These are phyloP conservation scores for Trematocara nigrifrons DNA, from an alignment of 2,113 vertebrate genomes.

Conservation along the genomic window DNA sequence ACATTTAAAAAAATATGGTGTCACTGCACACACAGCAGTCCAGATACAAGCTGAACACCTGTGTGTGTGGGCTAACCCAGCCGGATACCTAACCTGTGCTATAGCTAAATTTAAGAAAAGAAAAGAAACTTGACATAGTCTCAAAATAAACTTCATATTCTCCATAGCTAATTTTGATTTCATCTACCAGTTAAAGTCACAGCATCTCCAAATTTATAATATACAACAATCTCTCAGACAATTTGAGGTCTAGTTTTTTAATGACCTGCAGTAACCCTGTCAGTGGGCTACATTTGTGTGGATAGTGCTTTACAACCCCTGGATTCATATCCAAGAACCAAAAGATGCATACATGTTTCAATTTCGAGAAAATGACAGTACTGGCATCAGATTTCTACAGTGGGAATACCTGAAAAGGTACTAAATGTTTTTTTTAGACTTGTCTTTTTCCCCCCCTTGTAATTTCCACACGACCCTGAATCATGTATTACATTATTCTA, in stretches of 20 bases:
- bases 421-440: neutral
- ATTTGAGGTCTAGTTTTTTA: neutral
- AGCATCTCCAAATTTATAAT: neutral
- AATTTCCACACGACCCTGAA: neutral
- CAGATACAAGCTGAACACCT: neutral
- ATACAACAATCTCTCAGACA: neutral
- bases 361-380: neutral
- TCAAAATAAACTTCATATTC: neutral
- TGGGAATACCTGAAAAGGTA: no score
- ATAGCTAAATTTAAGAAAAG: neutral
- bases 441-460: neutral
- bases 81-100: neutral
- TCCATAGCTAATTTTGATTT: neutral
- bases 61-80: neutral
- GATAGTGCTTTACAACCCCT: neutral
- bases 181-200: neutral
- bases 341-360: neutral
- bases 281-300: neutral
- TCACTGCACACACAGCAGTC: neutral
- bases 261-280: neutral
- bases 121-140: neutral
- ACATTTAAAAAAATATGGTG: neutral
- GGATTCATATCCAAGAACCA: neutral
- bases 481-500: neutral
- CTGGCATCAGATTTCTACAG: neutral